Evolutionary conservation across 2,888 invertebrate genomes (phyloP).

Genomic region (Thelaira solivaga): DNA sequence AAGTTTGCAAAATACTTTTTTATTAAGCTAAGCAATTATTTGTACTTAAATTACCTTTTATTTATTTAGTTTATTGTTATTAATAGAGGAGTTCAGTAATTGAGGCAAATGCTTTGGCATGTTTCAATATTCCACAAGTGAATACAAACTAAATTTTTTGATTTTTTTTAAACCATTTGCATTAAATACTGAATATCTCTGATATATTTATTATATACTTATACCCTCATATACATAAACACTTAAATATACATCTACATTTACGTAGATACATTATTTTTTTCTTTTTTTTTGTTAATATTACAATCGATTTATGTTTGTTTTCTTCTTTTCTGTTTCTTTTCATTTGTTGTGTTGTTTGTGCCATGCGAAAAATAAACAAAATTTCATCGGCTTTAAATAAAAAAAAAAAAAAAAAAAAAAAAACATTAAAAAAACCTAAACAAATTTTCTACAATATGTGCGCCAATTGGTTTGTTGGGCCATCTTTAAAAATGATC

Average conservation of each 20-base stretch:
- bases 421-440: background rate
- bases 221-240: too few relatives aligned
- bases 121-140: too few relatives aligned
- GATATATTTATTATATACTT: too few relatives aligned
- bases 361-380: conserved; percentile 3
- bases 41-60: too few relatives aligned
- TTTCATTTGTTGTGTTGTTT: conserved; percentile 52
- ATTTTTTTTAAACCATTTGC: too few relatives aligned
- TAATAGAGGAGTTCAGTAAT: too few relatives aligned
- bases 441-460: conserved; percentile 34
- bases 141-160: too few relatives aligned
- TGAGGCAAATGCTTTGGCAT: too few relatives aligned
- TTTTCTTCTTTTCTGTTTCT: conserved; percentile 44
- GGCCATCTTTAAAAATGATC: conserved; percentile 22
- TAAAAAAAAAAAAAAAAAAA: background rate
- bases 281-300: background rate
- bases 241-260: background rate
- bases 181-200: too few relatives aligned
- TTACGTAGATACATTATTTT: background rate
- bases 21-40: too few relatives aligned
- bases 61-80: too few relatives aligned
- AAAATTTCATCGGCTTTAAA: conserved; percentile 9
- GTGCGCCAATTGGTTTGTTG: conserved; percentile 42
- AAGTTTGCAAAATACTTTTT: too few relatives aligned
- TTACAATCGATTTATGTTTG: conserved; percentile 41